Evolutionary conservation across 2,113 vertebrate genomes (phyloP), one percentile per base, ranked within the genome.

Genomic region (Embiotoca jacksoni): DNA sequence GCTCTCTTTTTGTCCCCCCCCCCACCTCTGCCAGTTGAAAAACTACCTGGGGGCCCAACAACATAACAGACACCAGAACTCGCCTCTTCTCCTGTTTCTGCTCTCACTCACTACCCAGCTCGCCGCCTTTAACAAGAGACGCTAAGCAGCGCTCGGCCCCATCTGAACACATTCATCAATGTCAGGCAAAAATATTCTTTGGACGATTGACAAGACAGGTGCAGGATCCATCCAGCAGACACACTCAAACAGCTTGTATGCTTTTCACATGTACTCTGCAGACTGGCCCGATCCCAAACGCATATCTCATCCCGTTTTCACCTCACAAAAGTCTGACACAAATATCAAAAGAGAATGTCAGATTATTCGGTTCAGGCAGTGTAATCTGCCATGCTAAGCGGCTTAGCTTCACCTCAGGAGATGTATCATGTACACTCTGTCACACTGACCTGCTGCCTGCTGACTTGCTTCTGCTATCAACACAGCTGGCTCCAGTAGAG

Each of bases 1-100:
- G 37, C 77, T 71, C 72, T 78, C 55, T 68, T 64, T 78, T 68
- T 67, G 54, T 69, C 44, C 11, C 37, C 36, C 9, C 15, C 36
- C 23, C n/a, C 23, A 10, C 35, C 56, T 53, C 65, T 84, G 59
- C 78, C 73, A 58, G 62, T 53, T 35, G 71, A 78, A 81, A 82
- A 80, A 76, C 23, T 46, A 80, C 86, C 89, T 3, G 10, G 83
- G 91, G 89, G 63, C 84, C 84, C 60, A 74, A n/a, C 77, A 59
- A 47, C 81, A 81, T 78, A 86, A 84, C 85, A 80, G 80, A 86
- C 83, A 84, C 87, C 85, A 92, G 83, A 85, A 57, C 72, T 73
- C 79, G 66, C 68, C 54, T 82, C 74, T 88, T 69, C 87, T 90
- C 85, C 78, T 80, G 81, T 81, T 83, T 87, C 82, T 82, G 61